Percentiles rank a stretch among this genome's conserved stretches.
Conservation (phyloP, 2,113 vertebrate species). For the Tychaedon coryphoeus region DNA sequence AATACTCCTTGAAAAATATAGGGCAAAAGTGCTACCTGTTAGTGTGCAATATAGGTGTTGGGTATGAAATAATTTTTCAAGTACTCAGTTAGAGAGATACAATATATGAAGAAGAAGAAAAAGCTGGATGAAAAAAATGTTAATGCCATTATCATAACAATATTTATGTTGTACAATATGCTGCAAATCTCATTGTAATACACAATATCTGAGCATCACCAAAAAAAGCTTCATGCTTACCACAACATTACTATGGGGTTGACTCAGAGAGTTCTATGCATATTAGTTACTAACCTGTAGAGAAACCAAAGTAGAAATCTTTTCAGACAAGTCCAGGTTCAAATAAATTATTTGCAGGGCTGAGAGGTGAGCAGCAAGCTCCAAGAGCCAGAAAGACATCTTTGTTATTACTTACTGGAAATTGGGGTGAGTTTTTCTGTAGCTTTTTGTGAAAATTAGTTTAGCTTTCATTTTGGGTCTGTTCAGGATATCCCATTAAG, state of each 20-base stretch:
- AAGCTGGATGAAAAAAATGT: not conserved
- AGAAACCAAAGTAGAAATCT: not conserved
- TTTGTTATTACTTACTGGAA: not conserved
- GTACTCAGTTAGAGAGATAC: not conserved
- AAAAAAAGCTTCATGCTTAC: not conserved
- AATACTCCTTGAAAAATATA: not conserved
- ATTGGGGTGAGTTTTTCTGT: not conserved
- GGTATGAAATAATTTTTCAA: not conserved
- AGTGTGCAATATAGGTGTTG: not conserved
- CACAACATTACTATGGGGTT: not conserved
- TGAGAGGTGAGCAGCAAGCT: not conserved
- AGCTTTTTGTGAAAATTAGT: not conserved
- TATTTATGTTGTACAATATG: not conserved
- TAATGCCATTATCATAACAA: not conserved
- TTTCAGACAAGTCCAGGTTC: not conserved
- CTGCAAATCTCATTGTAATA: not conserved
- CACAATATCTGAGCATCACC: not conserved
- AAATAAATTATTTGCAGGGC: not conserved
- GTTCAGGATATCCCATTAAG: not conserved
- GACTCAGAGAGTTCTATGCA: not conserved
- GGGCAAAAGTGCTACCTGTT: not conserved
- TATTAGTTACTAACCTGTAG: not conserved
- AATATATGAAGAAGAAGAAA: not conserved
- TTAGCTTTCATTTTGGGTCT: not conserved
- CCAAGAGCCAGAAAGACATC: not conserved